Evolutionary conservation across 2,113 vertebrate species (phyloP).

Genomic region (Zootoca vivipara): DNA sequence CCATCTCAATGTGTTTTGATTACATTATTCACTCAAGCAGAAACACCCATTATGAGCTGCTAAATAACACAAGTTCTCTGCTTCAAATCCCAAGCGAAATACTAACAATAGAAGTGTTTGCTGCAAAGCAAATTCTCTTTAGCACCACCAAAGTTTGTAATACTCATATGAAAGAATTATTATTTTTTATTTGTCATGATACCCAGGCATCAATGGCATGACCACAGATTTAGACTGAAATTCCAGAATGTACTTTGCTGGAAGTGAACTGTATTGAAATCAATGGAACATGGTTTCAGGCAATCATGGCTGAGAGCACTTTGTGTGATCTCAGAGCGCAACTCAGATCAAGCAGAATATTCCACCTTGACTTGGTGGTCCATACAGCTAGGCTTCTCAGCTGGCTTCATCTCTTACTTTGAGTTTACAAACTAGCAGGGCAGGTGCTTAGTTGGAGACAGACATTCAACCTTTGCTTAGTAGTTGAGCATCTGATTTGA

Average conservation of each 20-base stretch:
- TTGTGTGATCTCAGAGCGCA: background rate
- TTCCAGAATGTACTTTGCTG: background rate
- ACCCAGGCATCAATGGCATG: background rate
- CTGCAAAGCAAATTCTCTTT: background rate
- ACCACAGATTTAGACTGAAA: background rate
- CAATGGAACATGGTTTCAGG: background rate
- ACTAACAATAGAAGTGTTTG: background rate
- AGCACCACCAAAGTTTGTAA: background rate
- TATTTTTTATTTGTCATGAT: background rate
- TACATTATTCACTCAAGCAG: slow-evolving; percentile 28
- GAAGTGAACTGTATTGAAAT: background rate
- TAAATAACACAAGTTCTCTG: background rate
- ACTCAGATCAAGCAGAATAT: background rate
- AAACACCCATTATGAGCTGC: slow-evolving; percentile 3
- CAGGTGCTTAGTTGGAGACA: background rate
- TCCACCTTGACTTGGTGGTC: background rate
- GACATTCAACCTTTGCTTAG: background rate
- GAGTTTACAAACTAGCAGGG: background rate
- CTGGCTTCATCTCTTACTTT: too few relatives aligned
- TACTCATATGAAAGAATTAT: background rate
- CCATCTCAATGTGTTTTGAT: slow-evolving; percentile 21
- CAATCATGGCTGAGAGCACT: background rate
- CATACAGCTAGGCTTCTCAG: background rate
- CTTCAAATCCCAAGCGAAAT: background rate
- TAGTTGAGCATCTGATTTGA: too few relatives aligned